Base-by-base conservation (phyloP, 2,888 invertebrate species). In the Trachelus troglodyta region DNA sequence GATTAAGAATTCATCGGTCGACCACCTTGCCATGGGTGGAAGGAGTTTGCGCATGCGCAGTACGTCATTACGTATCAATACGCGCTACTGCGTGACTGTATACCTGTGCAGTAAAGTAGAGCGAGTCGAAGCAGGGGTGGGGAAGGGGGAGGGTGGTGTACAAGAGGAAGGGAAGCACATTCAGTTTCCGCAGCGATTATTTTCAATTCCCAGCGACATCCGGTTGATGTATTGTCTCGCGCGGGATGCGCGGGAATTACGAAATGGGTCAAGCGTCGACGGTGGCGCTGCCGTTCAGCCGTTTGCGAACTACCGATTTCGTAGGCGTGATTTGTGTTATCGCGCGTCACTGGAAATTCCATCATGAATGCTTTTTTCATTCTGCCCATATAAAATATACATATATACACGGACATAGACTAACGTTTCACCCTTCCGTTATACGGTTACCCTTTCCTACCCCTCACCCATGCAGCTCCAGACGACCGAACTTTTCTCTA, bases 131-230 rank as follows among this genome's bases (percentile, higher is more conserved):
- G 40, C 9, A 34, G 2, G 23, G 4, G 0, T 1, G 35, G 35
- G 35, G 34, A 3, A 6, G 4, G 34, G 34, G 9, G 0, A 0
- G 35, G 35, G 12, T 12, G 35, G 12, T 0, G 12, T 12, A 35
- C 56, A 23, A 23, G 23, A 56, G 56, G 56, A 56, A 23, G 56
- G 56, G 56, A 56, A 56, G 56, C 56, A 56, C 56, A 56, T 23
- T 56, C 71, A 71, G 71, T 71, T 71, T 71, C 71, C 71, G 71
- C 71, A 33, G 31, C 71, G 15, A 71, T 71, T 71, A 71, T 71
- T 71, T 71, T 33, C 71, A 33, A 31, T 71, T 71, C 71, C 71
- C 31, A 31, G 31, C 56, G 23, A 56, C 56, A 56, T 56, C 56
- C 56, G 56, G 56, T 23, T 56, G 56, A 56, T 56, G 23, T 56